These are phyloP conservation scores for Spheniscus humboldti DNA, from an alignment of 2,797 vertebrate species.

Conservation along the genomic window DNA sequence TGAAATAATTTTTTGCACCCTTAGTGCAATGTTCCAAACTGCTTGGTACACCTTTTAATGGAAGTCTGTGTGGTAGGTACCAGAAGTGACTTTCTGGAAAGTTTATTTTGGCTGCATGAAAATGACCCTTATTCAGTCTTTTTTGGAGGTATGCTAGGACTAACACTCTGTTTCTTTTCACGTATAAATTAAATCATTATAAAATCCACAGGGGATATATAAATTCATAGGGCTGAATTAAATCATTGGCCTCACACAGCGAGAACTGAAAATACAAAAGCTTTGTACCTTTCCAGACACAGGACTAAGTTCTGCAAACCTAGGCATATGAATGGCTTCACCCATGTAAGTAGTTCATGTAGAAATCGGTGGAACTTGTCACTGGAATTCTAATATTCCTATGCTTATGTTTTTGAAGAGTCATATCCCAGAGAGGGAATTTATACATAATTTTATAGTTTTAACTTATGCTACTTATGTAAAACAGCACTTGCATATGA, in stretches of 20 bases:
- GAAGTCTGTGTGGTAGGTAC: constrained; percentile 12
- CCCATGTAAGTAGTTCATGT: not conserved
- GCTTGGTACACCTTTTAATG: not conserved
- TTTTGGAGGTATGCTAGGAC: constrained; percentile 25
- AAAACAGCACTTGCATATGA: not conserved
- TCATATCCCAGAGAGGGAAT: not conserved
- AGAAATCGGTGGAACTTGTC: not conserved
- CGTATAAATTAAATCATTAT: constrained; percentile 52
- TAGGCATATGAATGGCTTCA: not conserved
- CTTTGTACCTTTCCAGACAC: not conserved
- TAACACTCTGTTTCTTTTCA: constrained; percentile 49
- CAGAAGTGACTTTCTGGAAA: constrained; percentile 19
- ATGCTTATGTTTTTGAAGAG: not conserved
- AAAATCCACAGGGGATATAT: constrained; percentile 25
- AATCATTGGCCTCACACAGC: constrained; percentile 19
- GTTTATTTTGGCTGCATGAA: constrained; percentile 59
- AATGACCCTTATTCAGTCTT: constrained; percentile 29
- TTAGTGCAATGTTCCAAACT: not conserved
- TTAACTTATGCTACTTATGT: not conserved
- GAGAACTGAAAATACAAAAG: constrained; percentile 11
- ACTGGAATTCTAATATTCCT: not conserved
- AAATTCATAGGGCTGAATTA: not conserved
- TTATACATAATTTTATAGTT: not conserved
- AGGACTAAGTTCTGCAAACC: not conserved
- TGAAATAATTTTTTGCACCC: not conserved